Evolutionary conservation across 2,113 vertebrate genomes (phyloP).

Genomic region (human (Homo sapiens)): GRCh38 chr12:17758001-17758500

Average conservation of each 20-base stretch:
- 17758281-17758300: not conserved
- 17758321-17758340: not conserved
- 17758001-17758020: too few species aligned
- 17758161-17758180: too few species aligned
- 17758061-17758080: too few species aligned
- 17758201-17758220: too few species aligned
- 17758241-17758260: not conserved
- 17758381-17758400: not conserved
- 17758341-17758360: not conserved
- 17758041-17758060: too few species aligned
- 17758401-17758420: not conserved
- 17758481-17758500: not conserved
- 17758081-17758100: too few species aligned
- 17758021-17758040: too few species aligned
- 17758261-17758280: not conserved
- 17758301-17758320: not conserved
- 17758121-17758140: too few species aligned
- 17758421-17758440: not conserved
- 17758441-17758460: not conserved
- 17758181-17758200: too few species aligned
- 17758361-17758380: not conserved
- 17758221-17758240: too few species aligned
- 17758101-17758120: too few species aligned
- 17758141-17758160: too few species aligned
- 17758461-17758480: not conserved